A percentile compares a stretch with the other conserved stretches of the same genome.
Conservation (phyloP, 2,888 invertebrate genomes). For the Rhimphoctona megacephalus region DNA sequence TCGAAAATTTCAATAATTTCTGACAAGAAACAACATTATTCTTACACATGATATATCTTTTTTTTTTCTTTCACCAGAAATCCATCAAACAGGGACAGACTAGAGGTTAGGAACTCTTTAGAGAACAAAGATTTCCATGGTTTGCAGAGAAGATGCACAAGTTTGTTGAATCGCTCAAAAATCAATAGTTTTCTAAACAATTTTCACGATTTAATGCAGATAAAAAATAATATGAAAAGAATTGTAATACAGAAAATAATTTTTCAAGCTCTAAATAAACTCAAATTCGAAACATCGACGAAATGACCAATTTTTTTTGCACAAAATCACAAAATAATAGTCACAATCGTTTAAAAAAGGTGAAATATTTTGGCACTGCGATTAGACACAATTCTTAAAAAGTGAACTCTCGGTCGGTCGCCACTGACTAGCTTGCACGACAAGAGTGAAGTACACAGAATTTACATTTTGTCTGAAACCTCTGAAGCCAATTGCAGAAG, state of each 20-base stretch:
- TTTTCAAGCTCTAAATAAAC: not conserved
- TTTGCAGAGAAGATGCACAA: not conserved
- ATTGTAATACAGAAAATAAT: not conserved
- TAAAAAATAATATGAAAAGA: not conserved
- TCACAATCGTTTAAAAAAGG: not conserved
- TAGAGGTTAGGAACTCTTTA: slow-evolving; percentile 30
- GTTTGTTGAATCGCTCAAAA: not conserved
- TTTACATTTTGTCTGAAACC: slow-evolving; percentile 33
- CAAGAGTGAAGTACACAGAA: slow-evolving; percentile 56
- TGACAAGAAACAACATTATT: not conserved
- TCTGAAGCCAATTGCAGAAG: slow-evolving; percentile 31
- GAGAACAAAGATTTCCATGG: not conserved
- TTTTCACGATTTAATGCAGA: not conserved
- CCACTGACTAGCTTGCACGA: not conserved
- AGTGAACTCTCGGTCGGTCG: slow-evolving; percentile 8
- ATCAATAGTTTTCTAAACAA: not conserved
- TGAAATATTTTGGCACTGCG: not conserved
- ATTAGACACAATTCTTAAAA: slow-evolving; percentile 4
- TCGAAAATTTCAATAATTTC: not conserved
- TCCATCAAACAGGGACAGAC: slow-evolving; percentile 1
- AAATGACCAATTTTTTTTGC: not conserved
- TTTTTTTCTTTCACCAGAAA: not conserved
- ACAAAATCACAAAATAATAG: not conserved
- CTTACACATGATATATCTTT: slow-evolving; percentile 2
- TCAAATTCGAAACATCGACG: not conserved